Percentiles rank a stretch among this genome's conserved stretches.
phyloP scores from a whole-genome alignment of 1,140 invertebrate species.

The Drosophila trapezifrons region DNA sequence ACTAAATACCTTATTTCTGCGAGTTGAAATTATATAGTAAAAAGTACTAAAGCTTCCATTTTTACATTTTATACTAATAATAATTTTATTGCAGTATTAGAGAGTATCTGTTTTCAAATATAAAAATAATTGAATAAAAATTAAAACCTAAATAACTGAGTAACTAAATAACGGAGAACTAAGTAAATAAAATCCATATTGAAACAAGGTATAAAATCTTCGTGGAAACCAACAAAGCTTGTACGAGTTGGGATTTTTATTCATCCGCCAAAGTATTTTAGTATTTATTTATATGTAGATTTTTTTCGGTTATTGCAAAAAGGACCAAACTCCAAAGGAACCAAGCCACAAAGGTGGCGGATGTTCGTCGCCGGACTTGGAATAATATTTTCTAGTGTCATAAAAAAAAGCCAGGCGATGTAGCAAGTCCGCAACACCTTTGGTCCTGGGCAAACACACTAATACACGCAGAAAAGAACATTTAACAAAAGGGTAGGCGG shows the following conservation, averaged over 20 bases:
- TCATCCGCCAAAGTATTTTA: constrained; percentile 60
- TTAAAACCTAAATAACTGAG: not conserved
- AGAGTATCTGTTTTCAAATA: no score
- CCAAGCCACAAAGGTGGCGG: constrained; percentile 57
- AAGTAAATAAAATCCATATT: not conserved
- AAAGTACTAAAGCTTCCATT: no score
- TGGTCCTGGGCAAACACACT: constrained; percentile 23
- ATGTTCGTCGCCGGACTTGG: constrained; percentile 69
- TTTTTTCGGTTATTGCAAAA: constrained; percentile 64
- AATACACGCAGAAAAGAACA: constrained; percentile 45
- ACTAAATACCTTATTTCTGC: not conserved
- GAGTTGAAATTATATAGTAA: not conserved
- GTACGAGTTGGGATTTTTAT: constrained; percentile 15
- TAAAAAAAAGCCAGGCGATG: constrained; percentile 47
- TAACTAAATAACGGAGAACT: not conserved
- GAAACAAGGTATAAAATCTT: not conserved
- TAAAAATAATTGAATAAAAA: no score
- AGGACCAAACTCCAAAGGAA: constrained; percentile 48
- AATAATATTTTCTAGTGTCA: constrained; percentile 67
- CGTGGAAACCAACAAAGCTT: not conserved
- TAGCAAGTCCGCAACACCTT: constrained; percentile 66
- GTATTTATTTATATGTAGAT: constrained; percentile 82
- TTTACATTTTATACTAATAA: no score
- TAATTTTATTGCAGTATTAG: not conserved
- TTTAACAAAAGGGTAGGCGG: constrained; percentile 72